Percentiles rank a stretch among this genome's conserved stretches.
phyloP scores from a whole-genome alignment of 2,888 invertebrate genomes.

The Sipha maydis region DNA sequence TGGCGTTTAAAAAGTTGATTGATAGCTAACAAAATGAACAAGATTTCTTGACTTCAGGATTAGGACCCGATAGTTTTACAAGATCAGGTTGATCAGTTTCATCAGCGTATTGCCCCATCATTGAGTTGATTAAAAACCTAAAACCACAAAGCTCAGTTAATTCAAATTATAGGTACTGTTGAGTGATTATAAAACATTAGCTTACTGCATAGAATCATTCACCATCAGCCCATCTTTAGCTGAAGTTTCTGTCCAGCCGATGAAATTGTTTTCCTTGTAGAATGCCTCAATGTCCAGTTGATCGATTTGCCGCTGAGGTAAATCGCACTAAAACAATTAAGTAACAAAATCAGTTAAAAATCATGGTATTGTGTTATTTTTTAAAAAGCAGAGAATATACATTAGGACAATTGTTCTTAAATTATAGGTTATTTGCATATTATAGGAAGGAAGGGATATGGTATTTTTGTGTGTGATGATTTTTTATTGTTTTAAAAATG shows the following conservation, averaged over 20 bases:
- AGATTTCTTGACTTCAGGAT: constrained; percentile 31
- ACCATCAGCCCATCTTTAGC: constrained; percentile 73
- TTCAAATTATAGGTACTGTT: not conserved
- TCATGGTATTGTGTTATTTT: not conserved
- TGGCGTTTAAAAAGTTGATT: constrained; percentile 26
- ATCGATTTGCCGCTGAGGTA: constrained; percentile 70
- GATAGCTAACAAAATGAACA: constrained; percentile 49
- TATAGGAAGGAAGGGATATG: too few relatives aligned
- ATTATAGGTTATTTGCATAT: too few relatives aligned
- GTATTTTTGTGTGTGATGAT: too few relatives aligned
- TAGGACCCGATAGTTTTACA: constrained; percentile 43
- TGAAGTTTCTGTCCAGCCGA: constrained; percentile 73
- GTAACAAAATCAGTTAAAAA: not conserved
- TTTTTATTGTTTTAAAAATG: too few relatives aligned
- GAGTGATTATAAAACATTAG: not conserved
- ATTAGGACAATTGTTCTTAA: too few relatives aligned
- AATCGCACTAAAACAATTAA: constrained; percentile 69
- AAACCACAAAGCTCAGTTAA: not conserved
- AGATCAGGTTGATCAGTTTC: constrained; percentile 47
- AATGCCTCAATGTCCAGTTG: constrained; percentile 71
- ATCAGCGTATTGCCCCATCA: constrained; percentile 45
- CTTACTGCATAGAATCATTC: constrained; percentile 71
- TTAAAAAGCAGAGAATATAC: too few relatives aligned
- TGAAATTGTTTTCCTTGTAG: constrained; percentile 71
- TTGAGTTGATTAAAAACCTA: constrained; percentile 56